Percentiles rank a stretch among this genome's conserved stretches.
phyloP scores from a whole-genome alignment of 2,113 vertebrate genomes.

The Ivindomyrus marchei region DNA sequence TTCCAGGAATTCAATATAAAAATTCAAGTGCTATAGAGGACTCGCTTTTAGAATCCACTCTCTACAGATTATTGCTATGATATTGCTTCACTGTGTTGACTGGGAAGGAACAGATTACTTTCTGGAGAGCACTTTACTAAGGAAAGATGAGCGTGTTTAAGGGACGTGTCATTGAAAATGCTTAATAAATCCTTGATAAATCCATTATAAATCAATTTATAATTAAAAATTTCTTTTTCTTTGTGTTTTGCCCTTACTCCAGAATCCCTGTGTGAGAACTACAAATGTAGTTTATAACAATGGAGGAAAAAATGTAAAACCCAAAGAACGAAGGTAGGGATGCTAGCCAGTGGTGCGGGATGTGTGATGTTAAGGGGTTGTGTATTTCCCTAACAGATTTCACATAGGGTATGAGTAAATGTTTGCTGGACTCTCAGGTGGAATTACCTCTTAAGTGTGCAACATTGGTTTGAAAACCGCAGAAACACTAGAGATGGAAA shows the following conservation, averaged over 20 bases:
- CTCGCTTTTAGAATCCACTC: slow-evolving; percentile 12
- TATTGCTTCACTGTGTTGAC: slow-evolving; percentile 14
- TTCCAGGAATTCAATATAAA: not conserved
- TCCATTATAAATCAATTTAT: not conserved
- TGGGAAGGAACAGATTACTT: slow-evolving; percentile 16
- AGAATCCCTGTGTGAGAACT: not conserved
- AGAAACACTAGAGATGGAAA: not conserved
- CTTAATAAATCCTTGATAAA: not conserved
- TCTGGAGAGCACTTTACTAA: slow-evolving; percentile 3
- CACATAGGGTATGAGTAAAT: not conserved
- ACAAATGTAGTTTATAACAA: not conserved
- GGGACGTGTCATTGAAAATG: not conserved
- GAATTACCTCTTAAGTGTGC: not conserved
- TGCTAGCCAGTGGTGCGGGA: not conserved
- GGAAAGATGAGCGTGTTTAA: not conserved
- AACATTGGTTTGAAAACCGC: not conserved
- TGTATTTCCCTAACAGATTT: not conserved
- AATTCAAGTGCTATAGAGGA: not conserved
- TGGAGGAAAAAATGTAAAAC: not conserved
- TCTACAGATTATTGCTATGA: slow-evolving; percentile 15
- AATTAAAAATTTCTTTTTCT: not conserved
- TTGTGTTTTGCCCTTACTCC: not conserved
- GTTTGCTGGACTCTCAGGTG: not conserved
- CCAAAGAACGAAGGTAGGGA: not conserved
- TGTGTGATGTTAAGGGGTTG: not conserved